Evolutionary conservation across 2,888 invertebrate genomes (phyloP).

Genomic region (Volucella bombylans): DNA sequence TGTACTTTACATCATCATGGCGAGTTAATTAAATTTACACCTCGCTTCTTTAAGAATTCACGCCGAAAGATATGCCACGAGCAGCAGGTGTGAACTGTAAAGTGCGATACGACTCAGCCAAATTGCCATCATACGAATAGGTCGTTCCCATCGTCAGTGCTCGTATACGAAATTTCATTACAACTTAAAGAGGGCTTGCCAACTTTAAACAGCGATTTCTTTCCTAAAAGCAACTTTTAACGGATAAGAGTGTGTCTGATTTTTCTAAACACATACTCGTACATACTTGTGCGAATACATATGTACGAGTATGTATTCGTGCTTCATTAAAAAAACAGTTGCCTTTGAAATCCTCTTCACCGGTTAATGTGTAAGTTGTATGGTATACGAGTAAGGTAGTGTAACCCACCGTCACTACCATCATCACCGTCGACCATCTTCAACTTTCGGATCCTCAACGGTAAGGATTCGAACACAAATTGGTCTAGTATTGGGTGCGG

Average conservation of each 20-base stretch:
- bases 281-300: background rate
- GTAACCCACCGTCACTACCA: background rate
- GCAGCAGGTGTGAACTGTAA: constrained; percentile 43
- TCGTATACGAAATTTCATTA: constrained; percentile 47
- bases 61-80: constrained; percentile 51
- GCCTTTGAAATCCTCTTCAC: background rate
- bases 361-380: background rate
- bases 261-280: background rate
- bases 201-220: constrained; percentile 40
- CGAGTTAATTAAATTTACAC: constrained; percentile 74
- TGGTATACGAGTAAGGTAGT: no score
- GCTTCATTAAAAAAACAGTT: constrained; percentile 51
- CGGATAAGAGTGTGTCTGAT: constrained; percentile 3
- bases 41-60: constrained; percentile 65
- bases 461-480: constrained; percentile 62
- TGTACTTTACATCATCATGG: constrained; percentile 71
- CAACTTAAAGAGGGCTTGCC: constrained; percentile 39
- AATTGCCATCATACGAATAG: background rate
- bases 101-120: constrained; percentile 40
- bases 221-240: constrained; percentile 19
- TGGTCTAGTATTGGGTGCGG: constrained; percentile 40
- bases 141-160: background rate
- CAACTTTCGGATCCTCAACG: constrained; percentile 24
- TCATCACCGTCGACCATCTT: constrained; percentile 18
- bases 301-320: background rate